Evolutionary conservation across 2,888 invertebrate genomes (phyloP).

Genomic region (Morpho deidamia): DNA sequence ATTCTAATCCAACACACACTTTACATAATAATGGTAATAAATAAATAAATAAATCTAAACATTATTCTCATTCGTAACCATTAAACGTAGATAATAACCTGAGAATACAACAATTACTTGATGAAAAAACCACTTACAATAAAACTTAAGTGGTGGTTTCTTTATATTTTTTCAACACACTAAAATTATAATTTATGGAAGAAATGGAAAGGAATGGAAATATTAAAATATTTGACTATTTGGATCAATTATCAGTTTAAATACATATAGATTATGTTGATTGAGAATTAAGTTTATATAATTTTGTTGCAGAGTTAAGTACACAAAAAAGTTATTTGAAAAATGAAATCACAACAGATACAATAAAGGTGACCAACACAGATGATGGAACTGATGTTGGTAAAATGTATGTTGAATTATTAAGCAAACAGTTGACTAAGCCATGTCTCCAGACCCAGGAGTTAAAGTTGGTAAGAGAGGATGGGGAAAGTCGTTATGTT

Average conservation of each 20-base stretch:
- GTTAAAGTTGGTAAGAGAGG: slow-evolving; percentile 48
- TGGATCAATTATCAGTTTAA: too few relatives aligned
- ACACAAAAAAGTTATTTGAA: slow-evolving; percentile 1
- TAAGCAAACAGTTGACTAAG: slow-evolving; percentile 42
- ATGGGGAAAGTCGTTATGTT: slow-evolving; percentile 49
- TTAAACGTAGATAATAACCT: too few relatives aligned
- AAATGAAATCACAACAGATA: neutral
- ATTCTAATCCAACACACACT: neutral
- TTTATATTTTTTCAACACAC: too few relatives aligned
- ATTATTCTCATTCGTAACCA: too few relatives aligned
- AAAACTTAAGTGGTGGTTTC: too few relatives aligned
- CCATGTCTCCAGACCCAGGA: slow-evolving; percentile 45
- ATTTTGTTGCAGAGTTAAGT: neutral
- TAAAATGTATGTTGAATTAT: slow-evolving; percentile 53
- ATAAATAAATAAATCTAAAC: neutral
- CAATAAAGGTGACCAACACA: slow-evolving; percentile 5
- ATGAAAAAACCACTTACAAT: too few relatives aligned
- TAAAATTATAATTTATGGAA: too few relatives aligned
- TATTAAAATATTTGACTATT: too few relatives aligned
- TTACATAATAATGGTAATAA: slow-evolving; percentile 1
- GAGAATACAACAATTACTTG: too few relatives aligned
- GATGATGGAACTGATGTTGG: slow-evolving; percentile 29
- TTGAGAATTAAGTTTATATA: neutral
- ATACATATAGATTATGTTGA: too few relatives aligned
- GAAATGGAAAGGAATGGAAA: too few relatives aligned